phyloP scores from a whole-genome alignment of 2,888 invertebrate genomes.

The Drosophila aldrichi region DNA sequence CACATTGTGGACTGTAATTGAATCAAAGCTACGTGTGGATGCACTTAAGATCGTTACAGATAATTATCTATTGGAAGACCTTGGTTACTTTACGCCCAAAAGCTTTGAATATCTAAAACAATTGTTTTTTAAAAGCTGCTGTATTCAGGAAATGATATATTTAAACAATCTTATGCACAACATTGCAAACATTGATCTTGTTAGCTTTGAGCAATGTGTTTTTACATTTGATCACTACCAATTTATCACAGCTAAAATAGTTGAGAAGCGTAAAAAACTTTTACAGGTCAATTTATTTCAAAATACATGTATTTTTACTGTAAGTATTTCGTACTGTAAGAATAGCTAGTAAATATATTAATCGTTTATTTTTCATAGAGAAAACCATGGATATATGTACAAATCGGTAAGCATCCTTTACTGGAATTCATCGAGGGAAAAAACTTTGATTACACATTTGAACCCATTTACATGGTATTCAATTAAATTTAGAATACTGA shows the following conservation, averaged over 20 bases:
- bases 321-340: constrained; percentile 2
- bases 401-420: constrained; percentile 22
- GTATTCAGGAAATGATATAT: constrained; percentile 7
- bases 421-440: constrained; percentile 26
- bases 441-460: constrained; percentile 45
- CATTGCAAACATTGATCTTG: constrained; percentile 32
- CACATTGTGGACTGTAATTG: constrained; percentile 21
- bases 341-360: not conserved
- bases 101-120: constrained; percentile 37
- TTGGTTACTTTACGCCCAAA: not conserved
- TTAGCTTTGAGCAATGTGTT: constrained; percentile 54
- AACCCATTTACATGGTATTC: constrained; percentile 38
- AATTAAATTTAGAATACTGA: constrained; percentile 10
- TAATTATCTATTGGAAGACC: constrained; percentile 29
- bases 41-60: constrained; percentile 51
- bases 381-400: constrained; percentile 27
- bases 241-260: constrained; percentile 35
- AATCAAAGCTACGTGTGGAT: constrained; percentile 33
- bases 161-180: constrained; percentile 32
- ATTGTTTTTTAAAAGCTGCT: constrained; percentile 49
- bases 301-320: constrained; percentile 27
- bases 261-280: constrained; percentile 19
- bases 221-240: constrained; percentile 46
- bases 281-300: constrained; percentile 42
- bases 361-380: constrained; percentile 7